phyloP scores from a whole-genome alignment of 2,888 invertebrate species.

The Mantis religiosa region DNA sequence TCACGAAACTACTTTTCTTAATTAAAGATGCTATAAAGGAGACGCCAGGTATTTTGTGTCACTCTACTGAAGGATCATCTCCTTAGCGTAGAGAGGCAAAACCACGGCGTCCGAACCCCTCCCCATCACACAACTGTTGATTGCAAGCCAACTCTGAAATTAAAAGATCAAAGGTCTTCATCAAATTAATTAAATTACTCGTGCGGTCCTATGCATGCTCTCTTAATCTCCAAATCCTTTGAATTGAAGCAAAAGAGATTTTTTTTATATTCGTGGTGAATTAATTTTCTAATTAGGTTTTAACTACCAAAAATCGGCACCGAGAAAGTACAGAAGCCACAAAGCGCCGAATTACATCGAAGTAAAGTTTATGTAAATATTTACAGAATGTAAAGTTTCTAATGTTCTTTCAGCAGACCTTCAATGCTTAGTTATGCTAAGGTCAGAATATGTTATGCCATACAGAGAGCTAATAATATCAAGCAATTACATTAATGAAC shows the following conservation, averaged over 20 bases:
- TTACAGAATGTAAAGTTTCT: neutral
- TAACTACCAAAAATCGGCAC: neutral
- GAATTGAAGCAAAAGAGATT: neutral
- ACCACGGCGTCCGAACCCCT: neutral
- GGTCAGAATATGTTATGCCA: no score
- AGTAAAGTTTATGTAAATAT: neutral
- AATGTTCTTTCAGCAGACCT: no score
- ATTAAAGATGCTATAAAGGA: neutral
- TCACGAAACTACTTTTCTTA: neutral
- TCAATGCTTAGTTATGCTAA: no score
- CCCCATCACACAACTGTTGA: neutral
- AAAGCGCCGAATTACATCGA: neutral
- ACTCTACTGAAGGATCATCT: neutral
- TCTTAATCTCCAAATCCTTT: neutral
- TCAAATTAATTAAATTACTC: slow-evolving; percentile 8
- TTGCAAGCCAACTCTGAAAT: neutral
- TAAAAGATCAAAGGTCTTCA: slow-evolving; percentile 5
- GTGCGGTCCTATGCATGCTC: neutral
- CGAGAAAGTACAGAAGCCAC: neutral
- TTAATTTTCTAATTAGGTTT: neutral
- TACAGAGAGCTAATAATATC: no score
- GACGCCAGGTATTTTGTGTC: neutral
- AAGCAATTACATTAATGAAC: no score
- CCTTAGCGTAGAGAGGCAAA: neutral
- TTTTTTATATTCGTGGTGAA: neutral